phyloP scores from a whole-genome alignment of 1,140 invertebrate species.

The Eufriesea mexicana region DNA sequence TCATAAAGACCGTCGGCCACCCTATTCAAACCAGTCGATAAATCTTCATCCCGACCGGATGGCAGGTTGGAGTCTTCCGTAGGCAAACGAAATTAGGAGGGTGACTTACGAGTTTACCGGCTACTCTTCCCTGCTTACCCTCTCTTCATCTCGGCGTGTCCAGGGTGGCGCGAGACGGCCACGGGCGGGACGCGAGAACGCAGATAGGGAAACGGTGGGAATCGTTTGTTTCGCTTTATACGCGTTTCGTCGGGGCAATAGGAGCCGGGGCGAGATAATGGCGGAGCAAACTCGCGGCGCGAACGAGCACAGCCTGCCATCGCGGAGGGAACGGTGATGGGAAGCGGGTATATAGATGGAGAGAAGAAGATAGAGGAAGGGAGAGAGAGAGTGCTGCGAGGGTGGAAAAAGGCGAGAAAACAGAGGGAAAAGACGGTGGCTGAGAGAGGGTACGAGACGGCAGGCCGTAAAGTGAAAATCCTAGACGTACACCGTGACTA shows the following conservation, averaged over 20 bases:
- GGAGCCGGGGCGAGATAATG: conserved; percentile 29
- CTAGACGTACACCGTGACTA: conserved; percentile 33
- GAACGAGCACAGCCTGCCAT: neutral
- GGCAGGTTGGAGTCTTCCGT: conserved; percentile 28
- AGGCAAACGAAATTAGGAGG: conserved; percentile 46
- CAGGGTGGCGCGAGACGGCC: neutral
- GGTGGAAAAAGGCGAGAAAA: neutral
- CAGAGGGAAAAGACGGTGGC: neutral
- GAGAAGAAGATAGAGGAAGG: neutral
- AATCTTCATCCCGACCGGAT: conserved; percentile 32
- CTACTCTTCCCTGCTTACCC: neutral
- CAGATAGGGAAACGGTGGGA: neutral
- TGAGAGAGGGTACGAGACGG: neutral
- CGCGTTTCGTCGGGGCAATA: conserved; percentile 30
- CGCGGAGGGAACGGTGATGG: neutral
- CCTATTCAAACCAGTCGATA: conserved; percentile 29
- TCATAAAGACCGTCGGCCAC: neutral
- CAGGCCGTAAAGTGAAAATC: conserved; percentile 53
- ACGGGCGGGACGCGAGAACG: neutral
- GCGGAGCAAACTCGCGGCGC: conserved; percentile 28
- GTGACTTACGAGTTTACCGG: conserved; percentile 40
- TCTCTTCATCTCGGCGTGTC: neutral
- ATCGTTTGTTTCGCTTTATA: conserved; percentile 55
- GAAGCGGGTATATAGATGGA: neutral
- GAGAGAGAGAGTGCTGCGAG: neutral